Evolutionary conservation across 2,888 invertebrate species (phyloP).

Genomic region (Hoplodrina blanda): DNA sequence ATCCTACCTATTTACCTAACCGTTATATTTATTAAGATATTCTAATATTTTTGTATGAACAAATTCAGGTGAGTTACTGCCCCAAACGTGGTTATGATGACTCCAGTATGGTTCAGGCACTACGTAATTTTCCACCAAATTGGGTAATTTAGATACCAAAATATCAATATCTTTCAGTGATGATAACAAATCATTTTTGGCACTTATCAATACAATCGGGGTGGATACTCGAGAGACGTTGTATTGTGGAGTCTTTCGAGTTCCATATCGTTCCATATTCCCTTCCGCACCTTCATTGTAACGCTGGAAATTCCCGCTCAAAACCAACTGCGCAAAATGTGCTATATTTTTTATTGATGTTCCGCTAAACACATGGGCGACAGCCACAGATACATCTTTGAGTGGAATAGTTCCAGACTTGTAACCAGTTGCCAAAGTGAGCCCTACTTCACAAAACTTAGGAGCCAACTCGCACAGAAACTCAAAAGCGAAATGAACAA

Average conservation of each 20-base stretch:
- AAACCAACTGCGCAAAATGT: conserved; percentile 90
- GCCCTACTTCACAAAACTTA: conserved; percentile 89
- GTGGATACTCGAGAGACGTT: conserved; percentile 77
- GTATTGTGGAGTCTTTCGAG: conserved; percentile 78
- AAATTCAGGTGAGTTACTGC: conserved; percentile 71
- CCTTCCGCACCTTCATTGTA: conserved; percentile 79
- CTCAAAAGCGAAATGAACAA: conserved; percentile 81
- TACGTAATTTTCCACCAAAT: conserved; percentile 90
- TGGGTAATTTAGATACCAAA: conserved; percentile 89
- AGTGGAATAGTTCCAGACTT: conserved; percentile 88
- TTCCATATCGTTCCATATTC: conserved; percentile 80
- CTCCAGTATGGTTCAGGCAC: conserved; percentile 89
- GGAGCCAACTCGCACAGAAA: conserved; percentile 79
- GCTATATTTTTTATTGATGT: conserved; percentile 82
- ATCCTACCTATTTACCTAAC: background rate
- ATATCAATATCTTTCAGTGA: conserved; percentile 89
- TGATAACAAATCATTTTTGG: conserved; percentile 92
- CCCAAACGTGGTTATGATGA: conserved; percentile 84
- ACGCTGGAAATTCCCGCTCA: conserved; percentile 77
- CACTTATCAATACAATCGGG: conserved; percentile 81
- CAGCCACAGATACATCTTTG: conserved; percentile 87
- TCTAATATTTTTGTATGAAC: conserved; percentile 77
- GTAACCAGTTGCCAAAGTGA: conserved; percentile 91
- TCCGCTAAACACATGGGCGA: conserved; percentile 90
- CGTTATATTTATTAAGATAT: conserved; percentile 71